Base-by-base conservation (phyloP, 2,113 vertebrate species). In the Grus americana region DNA sequence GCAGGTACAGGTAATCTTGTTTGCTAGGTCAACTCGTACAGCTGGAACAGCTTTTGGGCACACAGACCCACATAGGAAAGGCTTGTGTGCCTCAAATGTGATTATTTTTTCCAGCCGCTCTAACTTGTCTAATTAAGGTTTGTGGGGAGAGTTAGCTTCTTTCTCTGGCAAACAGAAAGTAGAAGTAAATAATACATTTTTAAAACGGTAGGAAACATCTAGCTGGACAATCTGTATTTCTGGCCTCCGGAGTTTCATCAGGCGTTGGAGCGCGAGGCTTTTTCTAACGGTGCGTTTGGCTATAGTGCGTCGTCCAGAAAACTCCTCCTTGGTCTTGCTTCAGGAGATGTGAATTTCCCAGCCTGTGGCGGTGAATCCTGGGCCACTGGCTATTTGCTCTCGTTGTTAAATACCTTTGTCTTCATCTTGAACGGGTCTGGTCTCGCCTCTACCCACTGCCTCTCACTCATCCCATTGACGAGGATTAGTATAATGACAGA, bases 1-100 rank as follows among this genome's bases (percentile, higher is more conserved):
- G 1, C 86, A 92, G 91, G 89, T 96, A 74, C 68, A 91, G 91
- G 91, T 93, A 84, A 78, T 92, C 76, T 92, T 66, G 71, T 93
- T 93, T 88, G 83, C 83, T 92, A 91, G 83, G 68, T 55, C 61
- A 29, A 5, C 66, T 86, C 5, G 0, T 84, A 78, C 80, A 89
- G 86, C 91, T 95, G 94, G 80, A 95, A 91, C 57, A 88, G 68
- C 42, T 86, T 92, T 89, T 62, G 86, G 65, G 50, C 47, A 23
- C 29, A 9, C 75, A 91, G 74, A 58, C 46, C 55, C 65, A 16
- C 67, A 38, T 6, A 78, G 89, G 84, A 86, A 58, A 92, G 50
- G 74, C 27, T 79, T 75, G 47, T 91, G 12, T 91, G 78, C 52
- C 76, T 95, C 72, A 81, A 95, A 91, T 57, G 80, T 38, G 89